Conservation (phyloP, 2,888 invertebrate species). For the Diloba caeruleocephala region DNA sequence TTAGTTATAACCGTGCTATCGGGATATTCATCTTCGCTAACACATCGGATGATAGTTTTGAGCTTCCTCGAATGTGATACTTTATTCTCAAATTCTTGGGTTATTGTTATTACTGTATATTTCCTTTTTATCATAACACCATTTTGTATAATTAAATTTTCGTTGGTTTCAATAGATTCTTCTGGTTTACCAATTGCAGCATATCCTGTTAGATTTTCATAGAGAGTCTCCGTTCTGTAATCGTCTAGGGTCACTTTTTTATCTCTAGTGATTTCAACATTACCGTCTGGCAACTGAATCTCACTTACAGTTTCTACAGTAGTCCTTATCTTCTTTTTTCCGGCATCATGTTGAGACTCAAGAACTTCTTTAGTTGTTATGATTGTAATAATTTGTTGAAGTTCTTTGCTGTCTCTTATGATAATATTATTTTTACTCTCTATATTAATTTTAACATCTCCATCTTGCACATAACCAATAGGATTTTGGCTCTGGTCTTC, state of each 20-base stretch:
- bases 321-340: constrained; percentile 76
- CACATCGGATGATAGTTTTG: constrained; percentile 73
- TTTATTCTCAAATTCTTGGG: constrained; percentile 75
- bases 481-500: constrained; percentile 58
- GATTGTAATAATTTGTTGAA: constrained; percentile 76
- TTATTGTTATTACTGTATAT: constrained; percentile 73
- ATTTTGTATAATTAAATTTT: constrained; percentile 69
- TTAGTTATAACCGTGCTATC: constrained; percentile 81
- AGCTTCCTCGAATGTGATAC: constrained; percentile 70
- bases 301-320: constrained; percentile 77
- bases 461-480: constrained; percentile 52
- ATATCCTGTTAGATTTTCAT: constrained; percentile 74
- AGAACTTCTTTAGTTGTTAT: constrained; percentile 80
- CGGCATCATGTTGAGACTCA: constrained; percentile 60
- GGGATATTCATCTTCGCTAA: constrained; percentile 79
- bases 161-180: constrained; percentile 65
- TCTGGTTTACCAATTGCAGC: constrained; percentile 68
- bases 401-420: constrained; percentile 67
- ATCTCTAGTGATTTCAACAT: constrained; percentile 80
- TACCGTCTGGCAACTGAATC: constrained; percentile 74
- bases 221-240: constrained; percentile 68
- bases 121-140: constrained; percentile 72
- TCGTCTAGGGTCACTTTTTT: constrained; percentile 80
- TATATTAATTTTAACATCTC: constrained; percentile 58
- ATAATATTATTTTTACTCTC: constrained; percentile 70